Base-by-base conservation (phyloP, 1,140 invertebrate species). In the Chironomus tepperi region DNA sequence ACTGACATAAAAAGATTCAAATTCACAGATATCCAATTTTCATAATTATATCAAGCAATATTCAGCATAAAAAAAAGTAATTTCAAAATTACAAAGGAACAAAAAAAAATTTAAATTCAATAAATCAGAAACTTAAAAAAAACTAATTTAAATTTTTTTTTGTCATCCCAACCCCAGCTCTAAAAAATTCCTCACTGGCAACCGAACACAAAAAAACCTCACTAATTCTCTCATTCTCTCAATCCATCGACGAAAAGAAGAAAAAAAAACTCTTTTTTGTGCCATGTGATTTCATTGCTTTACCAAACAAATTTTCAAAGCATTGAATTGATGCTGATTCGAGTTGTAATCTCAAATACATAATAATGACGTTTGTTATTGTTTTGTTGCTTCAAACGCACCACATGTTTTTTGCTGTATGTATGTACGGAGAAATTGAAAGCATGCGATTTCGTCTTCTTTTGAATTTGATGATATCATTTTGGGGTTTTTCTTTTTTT, bases 331-430 rank as follows among this genome's bases (percentile, higher is more conserved):
- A 70, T 21, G 65, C 19, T 70, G 65, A 70, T 19, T 57, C 12
- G 47, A 57, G 47, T 57, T 57, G 47, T 57, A 57, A 57, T 57
- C 43, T 47, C 8, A 47, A 57, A 57, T 19, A 70, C 64, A 70
- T 70, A 70, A 70, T 19, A 70, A 70, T 70, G 65, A 70, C 65
- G 65, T 70, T 70, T 70, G 19, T 70, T 70, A 70, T 70, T 70
- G 65, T 70, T 70, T 70, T 21, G 65, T 19, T 70, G 65, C 6
- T 70, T 70, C 65, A 57, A 57, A 57, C 43, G 43, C 43, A 57
- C n/a, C 47, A 57, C n/a, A 57, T 57, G 47, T 57, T 57, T 57
- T 57, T 57, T 57, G 43, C 15, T 15, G 2, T 47, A 12, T 15
- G 9, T 57, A 57, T 57, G n/a, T n/a, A 15, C 9, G 0, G n/a